A percentile compares a stretch with the other conserved stretches of the same genome.
Evolutionary conservation across 2,113 vertebrate species (phyloP).

Genomic region (Gobiocypris rarus): DNA sequence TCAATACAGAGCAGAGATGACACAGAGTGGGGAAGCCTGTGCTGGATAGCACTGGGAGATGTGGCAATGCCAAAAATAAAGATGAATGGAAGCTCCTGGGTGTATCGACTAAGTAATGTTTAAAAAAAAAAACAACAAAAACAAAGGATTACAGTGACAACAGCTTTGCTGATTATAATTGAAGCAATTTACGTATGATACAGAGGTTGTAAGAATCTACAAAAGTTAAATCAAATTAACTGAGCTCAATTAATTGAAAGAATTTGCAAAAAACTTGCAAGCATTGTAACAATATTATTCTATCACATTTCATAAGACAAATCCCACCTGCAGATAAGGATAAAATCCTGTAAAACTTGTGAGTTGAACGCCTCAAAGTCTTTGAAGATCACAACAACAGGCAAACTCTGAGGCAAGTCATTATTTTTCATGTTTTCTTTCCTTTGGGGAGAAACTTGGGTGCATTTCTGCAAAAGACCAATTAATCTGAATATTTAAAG

Average conservation of each 20-base stretch:
- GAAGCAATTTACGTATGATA: background rate
- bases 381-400: conserved; percentile 90
- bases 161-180: background rate
- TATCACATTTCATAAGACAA: background rate
- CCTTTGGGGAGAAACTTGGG: background rate
- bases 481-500: background rate
- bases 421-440: conserved; percentile 20
- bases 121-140: background rate
- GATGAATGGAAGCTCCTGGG: conserved; percentile 85
- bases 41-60: conserved; percentile 91
- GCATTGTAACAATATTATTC: background rate
- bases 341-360: conserved; percentile 91
- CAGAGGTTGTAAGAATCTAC: background rate
- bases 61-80: conserved; percentile 96
- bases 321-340: conserved; percentile 89
- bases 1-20: conserved; percentile 94
- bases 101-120: conserved; percentile 80
- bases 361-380: conserved; percentile 93
- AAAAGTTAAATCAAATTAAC: background rate
- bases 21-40: conserved; percentile 90
- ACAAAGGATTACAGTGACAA: background rate
- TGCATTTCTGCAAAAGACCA: conserved; percentile 64
- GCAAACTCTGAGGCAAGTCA: conserved; percentile 73
- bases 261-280: background rate
- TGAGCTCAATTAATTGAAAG: background rate